Conservation (phyloP, 2,888 invertebrate genomes). For the Drosophila hamatofila region DNA sequence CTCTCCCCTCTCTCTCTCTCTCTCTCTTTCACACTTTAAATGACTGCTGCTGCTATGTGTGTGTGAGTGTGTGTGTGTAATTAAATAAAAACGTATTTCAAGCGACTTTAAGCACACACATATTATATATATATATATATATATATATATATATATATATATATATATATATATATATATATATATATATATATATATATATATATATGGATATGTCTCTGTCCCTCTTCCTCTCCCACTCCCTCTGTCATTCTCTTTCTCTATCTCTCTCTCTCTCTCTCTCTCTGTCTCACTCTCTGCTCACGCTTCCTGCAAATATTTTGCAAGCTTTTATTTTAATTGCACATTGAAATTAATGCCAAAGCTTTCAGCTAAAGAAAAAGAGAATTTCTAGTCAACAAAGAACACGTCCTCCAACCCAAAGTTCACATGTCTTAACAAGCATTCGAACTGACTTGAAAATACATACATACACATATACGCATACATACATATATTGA, state of each 20-base stretch:
- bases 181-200: background rate
- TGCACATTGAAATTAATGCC: conserved; percentile 45
- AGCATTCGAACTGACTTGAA: background rate
- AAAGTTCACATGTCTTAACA: conserved; percentile 1
- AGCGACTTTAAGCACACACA: conserved; percentile 35
- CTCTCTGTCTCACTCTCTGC: background rate
- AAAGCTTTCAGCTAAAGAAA: conserved; percentile 1
- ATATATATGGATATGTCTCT: background rate
- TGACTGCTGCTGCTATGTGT: conserved; percentile 26
- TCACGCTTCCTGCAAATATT: conserved; percentile 15
- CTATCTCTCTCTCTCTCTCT: background rate
- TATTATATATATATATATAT: conserved; percentile 1
- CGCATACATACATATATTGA: no score
- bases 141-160: background rate
- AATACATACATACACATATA: background rate
- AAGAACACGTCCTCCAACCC: background rate
- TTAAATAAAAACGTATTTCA: conserved; percentile 69
- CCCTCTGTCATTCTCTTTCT: background rate
- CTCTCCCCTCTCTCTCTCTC: background rate
- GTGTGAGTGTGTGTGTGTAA: conserved; percentile 52
- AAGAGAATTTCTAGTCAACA: conserved; percentile 5
- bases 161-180: conserved; percentile 5
- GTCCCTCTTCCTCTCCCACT: no score
- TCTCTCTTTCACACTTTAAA: background rate
- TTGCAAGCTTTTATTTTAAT: conserved; percentile 66